Base-by-base conservation (phyloP, 2,888 invertebrate species). In the Empis stercorea region DNA sequence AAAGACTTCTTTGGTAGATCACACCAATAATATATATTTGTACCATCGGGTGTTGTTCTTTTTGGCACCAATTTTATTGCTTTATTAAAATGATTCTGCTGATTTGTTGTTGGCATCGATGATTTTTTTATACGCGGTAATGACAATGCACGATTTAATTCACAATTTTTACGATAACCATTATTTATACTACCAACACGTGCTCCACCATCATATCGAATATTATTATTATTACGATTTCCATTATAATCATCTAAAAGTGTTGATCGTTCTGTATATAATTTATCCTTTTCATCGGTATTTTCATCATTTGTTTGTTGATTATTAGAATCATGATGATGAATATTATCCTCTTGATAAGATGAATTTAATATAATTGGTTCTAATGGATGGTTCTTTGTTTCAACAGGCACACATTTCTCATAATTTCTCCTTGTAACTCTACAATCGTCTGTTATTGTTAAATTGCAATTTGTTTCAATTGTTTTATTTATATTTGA, bases 21-120 rank as follows among this genome's bases (percentile, higher is more conserved):
- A 73, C 87, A 87, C 86, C 87, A 87, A 73, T 87, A 87, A 75
- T 83, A 85, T 64, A 87, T 80, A 64, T 81, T 80, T 52, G 87
- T 87, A 58, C 87, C 87, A 71, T 88, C 87, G 27, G 86, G 81
- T 48, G 87, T 85, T 59, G 79, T 76, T 54, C 85, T 76, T 64
- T 80, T 82, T 49, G 86, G 86, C 54, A 86, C 84, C 60, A 76
- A 68, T 51, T 71, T 61, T 32, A 66, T 50, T 48, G 63, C 62
- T 48, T 62, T 62, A 50, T 61, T 63, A 51, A 61, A 61, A 51
- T 62, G 62, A 30, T 60, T 59, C 50, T 66, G 63, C 40, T 64
- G 61, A 27, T 27, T 9, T 23, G n/a, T 27, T 17, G 11, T 17
- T 17, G 38, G 14, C 10, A 54, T 54, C 4, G 58, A 54, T 2